Evolutionary conservation across 1,140 invertebrate species (phyloP).

Genomic region (Zaprionus kolodkinae): DNA sequence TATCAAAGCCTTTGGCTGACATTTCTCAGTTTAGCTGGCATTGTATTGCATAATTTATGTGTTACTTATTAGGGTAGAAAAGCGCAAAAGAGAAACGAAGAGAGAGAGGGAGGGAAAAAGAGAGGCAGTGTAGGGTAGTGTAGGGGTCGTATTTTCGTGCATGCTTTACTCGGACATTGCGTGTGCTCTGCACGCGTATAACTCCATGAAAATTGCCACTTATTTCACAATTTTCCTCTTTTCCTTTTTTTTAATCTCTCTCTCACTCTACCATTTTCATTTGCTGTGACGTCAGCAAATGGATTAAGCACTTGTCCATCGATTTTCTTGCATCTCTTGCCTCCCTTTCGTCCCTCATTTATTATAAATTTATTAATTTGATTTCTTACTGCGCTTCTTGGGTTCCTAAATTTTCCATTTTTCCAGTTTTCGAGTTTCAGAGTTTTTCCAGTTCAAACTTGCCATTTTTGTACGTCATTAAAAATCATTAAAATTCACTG

Average conservation of each 20-base stretch:
- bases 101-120: background rate
- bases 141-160: conserved; percentile 22
- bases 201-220: conserved; percentile 45
- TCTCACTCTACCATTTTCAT: background rate
- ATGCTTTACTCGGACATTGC: conserved; percentile 35
- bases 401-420: background rate
- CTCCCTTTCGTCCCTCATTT: background rate
- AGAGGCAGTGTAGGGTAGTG: background rate
- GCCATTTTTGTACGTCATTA: conserved; percentile 46
- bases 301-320: conserved; percentile 64
- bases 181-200: conserved; percentile 24
- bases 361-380: conserved; percentile 68
- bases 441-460: conserved; percentile 7
- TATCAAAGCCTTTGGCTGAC: conserved; percentile 37
- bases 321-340: conserved; percentile 41
- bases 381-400: conserved; percentile 20
- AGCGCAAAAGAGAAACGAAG: background rate
- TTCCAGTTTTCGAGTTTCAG: background rate
- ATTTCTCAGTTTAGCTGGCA: conserved; percentile 43
- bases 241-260: background rate
- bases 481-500: conserved; percentile 75
- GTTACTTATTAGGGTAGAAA: conserved; percentile 23
- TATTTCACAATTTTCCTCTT: conserved; percentile 35
- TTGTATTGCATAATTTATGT: conserved; percentile 54
- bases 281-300: conserved; percentile 46